phyloP scores from a whole-genome alignment of 2,113 vertebrate species.

The Prolemur simus region DNA sequence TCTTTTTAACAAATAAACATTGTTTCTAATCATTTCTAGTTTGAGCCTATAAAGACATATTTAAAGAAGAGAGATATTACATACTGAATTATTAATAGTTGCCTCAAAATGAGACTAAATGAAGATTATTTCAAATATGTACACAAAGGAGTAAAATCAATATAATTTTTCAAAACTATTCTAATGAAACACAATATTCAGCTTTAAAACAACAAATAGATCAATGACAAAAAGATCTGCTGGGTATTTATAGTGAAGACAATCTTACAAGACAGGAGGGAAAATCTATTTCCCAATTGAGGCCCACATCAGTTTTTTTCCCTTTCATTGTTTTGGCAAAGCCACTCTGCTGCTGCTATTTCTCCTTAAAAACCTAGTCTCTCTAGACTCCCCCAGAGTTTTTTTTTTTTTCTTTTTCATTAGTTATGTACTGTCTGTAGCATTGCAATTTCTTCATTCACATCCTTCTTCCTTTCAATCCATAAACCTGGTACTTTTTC shows the following conservation, averaged over 20 bases:
- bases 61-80: background rate
- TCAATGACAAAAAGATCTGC: background rate
- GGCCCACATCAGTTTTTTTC: accelerated
- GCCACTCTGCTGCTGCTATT: background rate
- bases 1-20: background rate
- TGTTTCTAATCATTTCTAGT: background rate
- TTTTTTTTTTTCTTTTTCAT: background rate
- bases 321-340: background rate
- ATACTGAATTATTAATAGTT: background rate
- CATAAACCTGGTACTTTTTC: background rate
- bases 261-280: background rate
- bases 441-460: background rate
- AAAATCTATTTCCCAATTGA: background rate
- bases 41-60: background rate
- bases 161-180: background rate
- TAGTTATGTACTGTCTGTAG: background rate
- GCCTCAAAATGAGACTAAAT: background rate
- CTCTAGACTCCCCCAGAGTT: background rate
- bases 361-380: background rate
- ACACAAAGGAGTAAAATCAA: background rate
- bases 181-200: background rate
- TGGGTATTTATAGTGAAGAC: background rate
- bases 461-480: background rate
- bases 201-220: background rate
- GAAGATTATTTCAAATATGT: background rate